phyloP scores from a whole-genome alignment of 2,888 invertebrate species.

The Tenthredo mesomela region DNA sequence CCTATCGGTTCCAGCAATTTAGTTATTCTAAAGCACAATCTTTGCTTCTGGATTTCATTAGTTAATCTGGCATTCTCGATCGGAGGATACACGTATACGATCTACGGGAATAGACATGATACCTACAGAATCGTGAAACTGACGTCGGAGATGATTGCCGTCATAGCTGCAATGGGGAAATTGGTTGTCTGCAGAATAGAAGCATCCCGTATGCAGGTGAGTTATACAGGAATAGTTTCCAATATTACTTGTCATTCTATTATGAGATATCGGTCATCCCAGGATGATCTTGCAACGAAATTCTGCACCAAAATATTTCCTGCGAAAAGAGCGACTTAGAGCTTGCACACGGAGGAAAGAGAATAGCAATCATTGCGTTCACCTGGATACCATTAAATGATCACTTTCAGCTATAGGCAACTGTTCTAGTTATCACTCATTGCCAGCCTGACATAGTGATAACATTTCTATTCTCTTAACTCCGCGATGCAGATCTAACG shows the following conservation, averaged over 20 bases:
- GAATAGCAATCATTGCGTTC: neutral
- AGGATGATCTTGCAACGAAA: neutral
- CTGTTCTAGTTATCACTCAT: neutral
- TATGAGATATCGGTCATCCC: neutral
- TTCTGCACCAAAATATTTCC: neutral
- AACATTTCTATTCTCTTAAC: neutral
- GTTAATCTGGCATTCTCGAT: neutral
- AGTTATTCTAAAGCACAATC: neutral
- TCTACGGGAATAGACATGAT: neutral
- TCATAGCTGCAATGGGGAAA: slow-evolving; percentile 19
- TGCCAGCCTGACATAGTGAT: neutral
- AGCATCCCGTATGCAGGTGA: slow-evolving; percentile 16
- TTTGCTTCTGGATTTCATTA: neutral
- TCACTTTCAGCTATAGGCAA: neutral
- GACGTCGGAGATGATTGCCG: neutral
- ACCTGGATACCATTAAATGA: neutral
- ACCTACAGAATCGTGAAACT: neutral
- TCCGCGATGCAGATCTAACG: too few species aligned
- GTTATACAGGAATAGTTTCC: slow-evolving; percentile 2
- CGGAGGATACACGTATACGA: neutral
- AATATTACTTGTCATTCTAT: neutral
- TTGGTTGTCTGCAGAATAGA: slow-evolving; percentile 52
- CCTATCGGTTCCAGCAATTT: neutral
- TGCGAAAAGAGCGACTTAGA: neutral
- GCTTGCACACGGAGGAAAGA: neutral